These are phyloP conservation scores for Amphibalanus amphitrite DNA, from an alignment of 1,140 invertebrate species.

Conservation along the genomic window DNA sequence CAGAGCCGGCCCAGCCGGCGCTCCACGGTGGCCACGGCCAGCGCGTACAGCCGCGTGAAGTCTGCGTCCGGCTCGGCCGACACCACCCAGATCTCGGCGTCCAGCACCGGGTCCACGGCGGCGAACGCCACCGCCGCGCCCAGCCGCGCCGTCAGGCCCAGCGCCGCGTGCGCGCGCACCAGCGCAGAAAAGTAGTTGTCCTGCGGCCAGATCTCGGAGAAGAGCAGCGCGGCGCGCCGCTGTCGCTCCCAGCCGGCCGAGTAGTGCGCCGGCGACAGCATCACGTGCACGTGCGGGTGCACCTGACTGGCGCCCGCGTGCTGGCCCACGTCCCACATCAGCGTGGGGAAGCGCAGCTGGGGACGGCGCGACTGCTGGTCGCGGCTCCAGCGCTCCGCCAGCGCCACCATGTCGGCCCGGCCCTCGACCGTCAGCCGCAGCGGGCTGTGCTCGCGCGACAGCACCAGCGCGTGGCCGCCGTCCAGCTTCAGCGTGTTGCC, in stretches of 20 bases:
- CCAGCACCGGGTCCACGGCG: constrained; percentile 22
- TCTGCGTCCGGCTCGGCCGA: constrained; percentile 22
- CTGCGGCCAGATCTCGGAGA: constrained; percentile 16
- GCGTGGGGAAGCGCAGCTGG: constrained; percentile 19
- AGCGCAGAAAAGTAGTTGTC: constrained; percentile 28
- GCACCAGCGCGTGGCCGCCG: constrained; percentile 29
- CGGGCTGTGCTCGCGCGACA: constrained; percentile 28
- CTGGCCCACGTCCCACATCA: constrained; percentile 32
- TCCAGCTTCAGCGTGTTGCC: constrained; percentile 34
- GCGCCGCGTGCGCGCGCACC: constrained; percentile 24
- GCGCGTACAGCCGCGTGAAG: constrained; percentile 22
- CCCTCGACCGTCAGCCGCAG: constrained; percentile 15
- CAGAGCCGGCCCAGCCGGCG: constrained; percentile 11
- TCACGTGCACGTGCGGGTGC: constrained; percentile 33
- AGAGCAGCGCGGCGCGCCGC: constrained; percentile 23
- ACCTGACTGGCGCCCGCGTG: constrained; percentile 33
- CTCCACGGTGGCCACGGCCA: neutral
- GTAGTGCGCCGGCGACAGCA: constrained; percentile 26
- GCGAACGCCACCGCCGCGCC: constrained; percentile 26
- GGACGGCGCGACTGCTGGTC: neutral
- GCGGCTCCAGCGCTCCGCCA: neutral
- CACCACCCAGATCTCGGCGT: constrained; percentile 28
- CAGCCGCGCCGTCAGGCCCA: constrained; percentile 26
- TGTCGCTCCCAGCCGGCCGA: constrained; percentile 27
- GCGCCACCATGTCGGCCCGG: constrained; percentile 16